Base-by-base conservation (phyloP, 2,113 vertebrate genomes). In the Platysternon megacephalum region DNA sequence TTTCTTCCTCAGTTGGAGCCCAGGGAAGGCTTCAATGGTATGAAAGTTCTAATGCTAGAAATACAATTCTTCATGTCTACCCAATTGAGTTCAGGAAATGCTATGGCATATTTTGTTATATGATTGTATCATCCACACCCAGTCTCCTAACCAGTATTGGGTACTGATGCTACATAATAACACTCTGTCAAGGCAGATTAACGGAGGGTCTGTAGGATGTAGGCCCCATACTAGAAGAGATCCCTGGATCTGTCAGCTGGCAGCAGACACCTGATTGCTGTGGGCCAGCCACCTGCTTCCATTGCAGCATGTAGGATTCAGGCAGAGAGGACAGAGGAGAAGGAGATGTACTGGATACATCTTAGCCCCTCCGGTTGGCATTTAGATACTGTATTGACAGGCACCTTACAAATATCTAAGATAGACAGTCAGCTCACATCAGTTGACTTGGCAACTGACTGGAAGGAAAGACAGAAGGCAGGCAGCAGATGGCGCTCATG, bases 1-100 rank as follows among this genome's bases (percentile, higher is more conserved):
- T 61, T 56, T 39, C 21, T 49, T 56, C 46, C 42, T 17, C 1
- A 0, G 24, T 10, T 52, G 49, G 0, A 0, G 10, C 11, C 48
- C 84, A 6, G 28, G 86, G 61, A 2, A 1, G 5, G 72, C 3
- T 1, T 2, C 55, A 42, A 51, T 0, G 8, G 5, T 55, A 56
- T 1, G 1, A 11, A 82, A 48, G n/a, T 84, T 19, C 83, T 46
- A 4, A 29, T 35, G 4, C 74, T 11, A 22, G 11, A 9, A 42
- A 28, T 21, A 79, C 35, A 39, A 2, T 78, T 78, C 61, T 76
- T 86, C 56, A 26, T 28, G 8, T 29, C 0, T 13, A 3, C 1
- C 39, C 10, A 80, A 3, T 48, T 32, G 80, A 12, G 61, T 55
- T 46, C 55, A 56, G 79, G 56, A 74, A 86, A 28, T 3, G 61